Base-by-base conservation (phyloP, 1,140 invertebrate genomes). In the Apolygus lucorum region DNA sequence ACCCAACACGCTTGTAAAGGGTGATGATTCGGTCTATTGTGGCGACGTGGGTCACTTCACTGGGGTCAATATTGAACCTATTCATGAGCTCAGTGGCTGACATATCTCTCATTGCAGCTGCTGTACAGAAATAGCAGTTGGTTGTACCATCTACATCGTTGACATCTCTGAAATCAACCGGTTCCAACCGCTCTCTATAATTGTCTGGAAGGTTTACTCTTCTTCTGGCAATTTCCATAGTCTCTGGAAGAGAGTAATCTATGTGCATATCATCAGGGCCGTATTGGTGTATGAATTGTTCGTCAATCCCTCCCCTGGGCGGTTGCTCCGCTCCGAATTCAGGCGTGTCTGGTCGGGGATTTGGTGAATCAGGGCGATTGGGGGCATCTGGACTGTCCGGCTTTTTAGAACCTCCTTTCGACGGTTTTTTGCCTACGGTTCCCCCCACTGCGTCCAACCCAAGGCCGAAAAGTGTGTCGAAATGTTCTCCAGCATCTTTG, bases 51-150 rank as follows among this genome's bases (percentile, higher is more conserved):
- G 14, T 42, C 2, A 49, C 65, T 17, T 29, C 65, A 11, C 22
- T 4, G 13, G 13, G n/a, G 28, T 17, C 21, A 2, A 67, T 49
- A 13, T 42, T 21, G 21, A n/a, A 42, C 65, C 21, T 49, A 24
- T 49, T 29, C 28, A 42, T 2, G 2, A 67, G n/a, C 25, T 67
- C 65, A 1, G 28, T 67, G 2, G 42, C 65, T 21, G 65, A 42
- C 42, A 42, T 67, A 11, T 49, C 28, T 21, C 42, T 67, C 65
- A 67, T 14, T 17, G 65, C 65, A n/a, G 65, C 65, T 34, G 42
- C 28, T 17, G 65, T 42, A 26, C 65, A 67, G 29, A 42, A 67
- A 27, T 67, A 67, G 65, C 65, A 67, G 22, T 67, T 67, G 17
- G 42, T 67, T 21, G 17, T 67, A 2, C 65, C 65, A 11, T 67